Base-by-base conservation (phyloP, 1,140 invertebrate genomes). In the Euura lappo region DNA sequence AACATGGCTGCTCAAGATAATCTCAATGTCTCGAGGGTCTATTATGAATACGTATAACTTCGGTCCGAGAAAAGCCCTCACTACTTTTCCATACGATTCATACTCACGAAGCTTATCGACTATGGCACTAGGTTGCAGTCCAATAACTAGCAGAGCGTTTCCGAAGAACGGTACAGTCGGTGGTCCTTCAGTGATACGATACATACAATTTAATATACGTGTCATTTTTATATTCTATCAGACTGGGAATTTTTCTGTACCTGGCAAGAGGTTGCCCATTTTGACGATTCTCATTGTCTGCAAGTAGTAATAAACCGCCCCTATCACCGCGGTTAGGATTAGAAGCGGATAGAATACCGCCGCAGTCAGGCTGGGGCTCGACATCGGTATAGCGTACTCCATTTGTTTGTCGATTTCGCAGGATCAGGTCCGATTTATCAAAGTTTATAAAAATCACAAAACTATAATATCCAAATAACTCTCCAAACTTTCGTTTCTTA, bases 1-100 rank as follows among this genome's bases (percentile, higher is more conserved):
- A 70, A 93, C 92, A 45, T 90, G 83, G 73, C 92, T 93, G 70
- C 91, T 90, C 0, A 94, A 84, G 68, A 94, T 93, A 8, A 93
- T 84, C 86, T 94, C 94, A 4, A 93, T 84, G 77, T 95, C 93
- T 10, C 88, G 81, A 4, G 93, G 91, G 79, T 94, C 90, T 0
- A 83, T 81, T 0, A 95, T 77, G 73, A 92, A 91, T 10, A 94
- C 85, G 0, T 92, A 8, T n/a, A 93, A 81, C 72, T 91, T 91
- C 0, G 89, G 84, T 7, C 93, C 93, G 2, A 94, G 73, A 89
- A 93, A 94, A 5, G 85, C 89, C 69, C 91, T 89, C 3, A 89
- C 79, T 0, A 93, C 90, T 28, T 85, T 85, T 2, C 91, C 91
- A 66, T 91, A 92, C 47, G 86, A 78, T 10, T 91, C 81, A 75